phyloP scores from a whole-genome alignment of 2,888 invertebrate genomes.

The Cybosia mesomella region DNA sequence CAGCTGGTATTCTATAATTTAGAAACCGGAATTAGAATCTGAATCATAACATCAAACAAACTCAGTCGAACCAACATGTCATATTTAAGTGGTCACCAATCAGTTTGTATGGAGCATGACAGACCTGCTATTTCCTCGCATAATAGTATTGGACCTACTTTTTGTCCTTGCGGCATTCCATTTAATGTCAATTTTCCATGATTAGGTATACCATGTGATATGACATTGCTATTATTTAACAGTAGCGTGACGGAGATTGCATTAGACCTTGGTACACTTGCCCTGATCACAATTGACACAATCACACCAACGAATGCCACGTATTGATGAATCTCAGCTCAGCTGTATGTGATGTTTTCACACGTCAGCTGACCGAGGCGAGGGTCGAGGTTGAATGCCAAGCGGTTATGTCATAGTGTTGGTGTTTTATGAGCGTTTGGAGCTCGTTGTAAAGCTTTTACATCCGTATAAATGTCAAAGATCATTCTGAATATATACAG shows the following conservation, averaged over 20 bases:
- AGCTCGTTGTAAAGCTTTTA: neutral
- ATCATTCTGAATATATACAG: neutral
- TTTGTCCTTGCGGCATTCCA: slow-evolving; percentile 9
- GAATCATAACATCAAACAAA: neutral
- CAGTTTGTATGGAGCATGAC: neutral
- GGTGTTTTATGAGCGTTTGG: neutral
- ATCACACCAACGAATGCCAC: neutral
- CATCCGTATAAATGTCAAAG: slow-evolving; percentile 6
- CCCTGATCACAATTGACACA: neutral
- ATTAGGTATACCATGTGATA: slow-evolving; percentile 5
- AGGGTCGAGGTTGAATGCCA: slow-evolving; percentile 14
- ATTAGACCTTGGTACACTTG: slow-evolving; percentile 10
- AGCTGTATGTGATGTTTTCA: neutral
- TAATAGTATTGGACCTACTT: neutral
- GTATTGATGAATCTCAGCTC: neutral
- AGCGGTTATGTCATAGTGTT: slow-evolving; percentile 18
- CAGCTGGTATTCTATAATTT: neutral
- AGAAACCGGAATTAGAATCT: neutral
- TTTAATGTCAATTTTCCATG: neutral
- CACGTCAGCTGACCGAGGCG: slow-evolving; percentile 1
- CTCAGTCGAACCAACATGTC: neutral
- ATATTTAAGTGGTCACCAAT: neutral
- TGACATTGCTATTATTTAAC: slow-evolving; percentile 5
- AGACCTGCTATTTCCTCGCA: neutral
- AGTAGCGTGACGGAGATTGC: neutral